Base-by-base conservation (phyloP, 1,140 invertebrate genomes). In the Odontomachus brunneus region DNA sequence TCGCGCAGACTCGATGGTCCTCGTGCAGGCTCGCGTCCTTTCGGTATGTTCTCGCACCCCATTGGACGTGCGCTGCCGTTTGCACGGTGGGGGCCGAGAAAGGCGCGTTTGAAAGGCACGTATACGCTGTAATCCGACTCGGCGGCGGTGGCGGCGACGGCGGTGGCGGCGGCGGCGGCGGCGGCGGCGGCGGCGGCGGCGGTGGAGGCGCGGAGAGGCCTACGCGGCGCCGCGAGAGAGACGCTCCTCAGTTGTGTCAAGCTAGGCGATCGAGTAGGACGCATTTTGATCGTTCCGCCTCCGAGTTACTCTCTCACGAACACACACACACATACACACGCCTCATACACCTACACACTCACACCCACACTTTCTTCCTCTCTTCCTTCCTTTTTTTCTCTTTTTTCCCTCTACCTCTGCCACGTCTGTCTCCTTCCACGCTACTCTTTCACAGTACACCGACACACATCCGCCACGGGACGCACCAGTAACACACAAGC, bases 211-310 rank as follows among this genome's bases (percentile, higher is more conserved):
- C 69, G 83, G 26, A 84, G 73, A 84, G 86, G 89, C 90, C 86
- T 87, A 84, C 90, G 84, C 89, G 90, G 85, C 92, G 92, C 91
- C 93, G 81, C 83, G 86, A 85, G 87, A 85, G 85, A 88, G 87
- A 85, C 83, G 84, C 83, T 88, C 83, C 84, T 88, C 88, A 94
- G 94, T 94, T 93, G 94, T 94, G 94, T 94, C 92, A 94, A 92
- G 93, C 91, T 93, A 92, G 91, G 93, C 93, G 93, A 94, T 94
- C 92, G 91, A 94, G 93, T 91, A 94, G 93, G 91, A 94, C 94
- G 94, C 91, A 93, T 90, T 89, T 93, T 91, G 91, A 91, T 91
- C 92, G 93, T 93, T 94, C 92, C 92, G 93, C 92, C 91, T 94
- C 89, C 90, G 91, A 92, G 87, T 90, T 90, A 91, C 89, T 91